Conservation (phyloP, 2,113 vertebrate species). For the Sylvia atricapilla region DNA sequence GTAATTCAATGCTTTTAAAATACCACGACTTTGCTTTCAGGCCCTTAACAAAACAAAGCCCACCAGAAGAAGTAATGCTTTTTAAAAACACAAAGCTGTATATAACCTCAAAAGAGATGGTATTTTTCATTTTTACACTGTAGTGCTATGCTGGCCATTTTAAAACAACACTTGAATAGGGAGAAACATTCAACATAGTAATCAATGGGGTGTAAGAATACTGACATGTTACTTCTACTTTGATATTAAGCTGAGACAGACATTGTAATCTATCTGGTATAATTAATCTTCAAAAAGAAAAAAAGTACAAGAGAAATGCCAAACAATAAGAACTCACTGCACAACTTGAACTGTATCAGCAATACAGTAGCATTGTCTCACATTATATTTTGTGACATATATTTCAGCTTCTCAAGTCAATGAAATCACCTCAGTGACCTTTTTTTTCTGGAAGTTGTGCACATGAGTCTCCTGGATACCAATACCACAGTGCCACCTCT, state of each 20-base stretch:
- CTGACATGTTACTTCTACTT: not conserved
- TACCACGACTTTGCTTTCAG: not conserved
- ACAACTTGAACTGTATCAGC: not conserved
- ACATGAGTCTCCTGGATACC: not conserved
- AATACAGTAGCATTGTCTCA: not conserved
- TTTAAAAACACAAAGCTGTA: not conserved
- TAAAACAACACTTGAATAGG: not conserved
- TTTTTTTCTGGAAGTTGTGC: not conserved
- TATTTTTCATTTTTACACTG: not conserved
- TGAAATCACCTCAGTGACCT: not conserved
- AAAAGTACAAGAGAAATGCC: not conserved
- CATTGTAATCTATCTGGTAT: not conserved
- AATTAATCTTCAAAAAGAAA: not conserved
- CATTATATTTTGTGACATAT: not conserved
- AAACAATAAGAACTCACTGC: not conserved
- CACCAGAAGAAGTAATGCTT: not conserved
- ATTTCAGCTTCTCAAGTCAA: not conserved
- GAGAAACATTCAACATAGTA: not conserved
- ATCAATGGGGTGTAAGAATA: not conserved
- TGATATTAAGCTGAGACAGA: not conserved
- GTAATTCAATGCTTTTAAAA: not conserved
- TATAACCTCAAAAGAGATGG: not conserved
- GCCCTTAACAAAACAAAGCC: not conserved
- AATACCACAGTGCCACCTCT: not conserved
- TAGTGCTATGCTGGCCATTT: not conserved